Percentiles rank a stretch among this genome's conserved stretches.
These are phyloP conservation scores for Euschistus heros DNA, from an alignment of 1,140 invertebrate genomes.

Conservation along the genomic window DNA sequence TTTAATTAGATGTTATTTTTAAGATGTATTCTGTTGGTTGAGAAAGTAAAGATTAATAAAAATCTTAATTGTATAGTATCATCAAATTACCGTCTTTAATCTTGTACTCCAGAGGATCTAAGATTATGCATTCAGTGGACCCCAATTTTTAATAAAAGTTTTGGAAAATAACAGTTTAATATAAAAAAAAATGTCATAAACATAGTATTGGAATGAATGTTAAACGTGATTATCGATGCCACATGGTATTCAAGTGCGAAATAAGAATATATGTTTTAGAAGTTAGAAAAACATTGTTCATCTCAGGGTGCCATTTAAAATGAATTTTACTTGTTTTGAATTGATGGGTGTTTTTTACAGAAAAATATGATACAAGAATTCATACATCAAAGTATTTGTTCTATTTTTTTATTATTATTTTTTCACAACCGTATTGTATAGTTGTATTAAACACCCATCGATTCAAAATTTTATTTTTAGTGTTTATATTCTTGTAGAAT, in stretches of 20 bases:
- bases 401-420: not conserved
- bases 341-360: conserved; percentile 22
- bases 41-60: conserved; percentile 6
- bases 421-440: not conserved
- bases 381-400: not conserved
- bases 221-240: too few species aligned
- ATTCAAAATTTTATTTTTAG: conserved; percentile 8
- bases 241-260: not conserved
- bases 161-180: not conserved
- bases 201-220: too few species aligned
- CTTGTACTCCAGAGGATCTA: too few species aligned
- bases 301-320: conserved; percentile 20
- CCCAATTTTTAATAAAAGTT: not conserved
- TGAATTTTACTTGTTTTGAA: conserved; percentile 12
- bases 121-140: not conserved
- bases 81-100: too few species aligned
- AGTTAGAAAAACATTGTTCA: conserved; percentile 6
- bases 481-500: conserved; percentile 17
- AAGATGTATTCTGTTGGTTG: not conserved
- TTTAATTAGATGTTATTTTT: conserved; percentile 9
- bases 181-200: not conserved
- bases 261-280: conserved; percentile 6
- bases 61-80: not conserved
- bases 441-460: conserved; percentile 21
- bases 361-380: not conserved